Evolutionary conservation across 2,113 vertebrate genomes (phyloP), one percentile per base, ranked within the genome.

Genomic region (Orthonyx spaldingii): DNA sequence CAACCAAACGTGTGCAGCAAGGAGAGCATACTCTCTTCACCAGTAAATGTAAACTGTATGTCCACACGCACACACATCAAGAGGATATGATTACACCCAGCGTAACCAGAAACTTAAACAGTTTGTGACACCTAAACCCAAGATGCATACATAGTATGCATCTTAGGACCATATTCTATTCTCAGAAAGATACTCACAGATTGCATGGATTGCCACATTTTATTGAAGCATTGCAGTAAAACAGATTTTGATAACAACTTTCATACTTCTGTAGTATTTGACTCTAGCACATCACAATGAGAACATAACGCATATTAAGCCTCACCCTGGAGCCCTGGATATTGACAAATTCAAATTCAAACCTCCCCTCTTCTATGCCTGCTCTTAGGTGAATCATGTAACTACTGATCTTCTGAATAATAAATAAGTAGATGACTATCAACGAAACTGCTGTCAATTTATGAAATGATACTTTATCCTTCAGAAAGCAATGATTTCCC

Each of bases 31-130:
- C 87, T 87, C 42, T 65, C 75, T 47, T 91, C 84, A 47, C 20
- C 56, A 94, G 47, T 64, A 93, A 91, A 86, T 13, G 22, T 70
- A 87, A 92, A 83, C 63, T 92, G 1, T 35, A 90, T 71, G 65
- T 63, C 42, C 64, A 90, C 69, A 92, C 21, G 24, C 53, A 61
- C 78, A 77, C 81, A 81, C 52, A 92, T 83, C 90, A 89, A 86
- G 52, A 61, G 79, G 35, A n/a, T 87, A 59, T 75, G 44, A 87
- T 87, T 91, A 71, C 78, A 91, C 6, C 6, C 65, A n/a, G 6
- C 23, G 87, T 66, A 96, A 93, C 35, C 68, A 97, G 65, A 87
- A 93, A 80, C 87, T 93, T 59, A 50, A 65, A 65, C 44, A 76
- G 33, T 16, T 86, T 55, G 24, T 33, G 33, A 35, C 78, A 89